Evolutionary conservation across 1,140 invertebrate species (phyloP), one percentile per base, ranked within the genome.

Genomic region (Camponotus floridanus): DNA sequence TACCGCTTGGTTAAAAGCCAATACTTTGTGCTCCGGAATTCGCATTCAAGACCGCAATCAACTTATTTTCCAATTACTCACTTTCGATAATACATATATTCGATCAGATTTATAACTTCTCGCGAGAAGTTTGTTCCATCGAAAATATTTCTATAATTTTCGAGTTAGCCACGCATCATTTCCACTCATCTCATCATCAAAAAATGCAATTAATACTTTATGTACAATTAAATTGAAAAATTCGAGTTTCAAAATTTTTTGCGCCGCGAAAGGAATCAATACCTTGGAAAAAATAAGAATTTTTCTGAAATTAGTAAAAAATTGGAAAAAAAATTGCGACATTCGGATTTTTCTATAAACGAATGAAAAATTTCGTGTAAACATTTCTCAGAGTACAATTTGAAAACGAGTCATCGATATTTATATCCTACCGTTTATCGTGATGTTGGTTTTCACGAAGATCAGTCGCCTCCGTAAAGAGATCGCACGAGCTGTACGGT

Each of bases 381-480:
- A 36, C 9, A 11, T 45, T 45, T 45, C 9, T 45, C 42, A 45
- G 8, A 9, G 8, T 45, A 45, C 36, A 6, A 39, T 39, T 39
- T 39, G 36, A 39, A 39, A 57, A 15, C 5, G 0, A 59, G 15
- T 1, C 36, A 18, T 73, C 51, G 15, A 33, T 61, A 21, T 51
- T 51, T 68, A 67, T 61, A 78, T 62, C 31, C 13, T 39, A 13
- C 6, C 18, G 4, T 18, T 26, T 57, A 73, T 81, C 55, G 18
- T 51, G 45, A 11, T n/a, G 42, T 33, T 55, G 18, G 39, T 51
- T 74, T 39, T 62, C 68, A 21, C 55, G 57, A 73, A 18, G n/a
- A 83, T 74, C 55, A 39, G 8, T 73, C 39, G 51, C 36, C 65
- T 42, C 13, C 26, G 45, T 48, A 31, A 21, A 33, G 61, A 79